phyloP scores from a whole-genome alignment of 2,113 vertebrate species.

The Trogon surrucura region DNA sequence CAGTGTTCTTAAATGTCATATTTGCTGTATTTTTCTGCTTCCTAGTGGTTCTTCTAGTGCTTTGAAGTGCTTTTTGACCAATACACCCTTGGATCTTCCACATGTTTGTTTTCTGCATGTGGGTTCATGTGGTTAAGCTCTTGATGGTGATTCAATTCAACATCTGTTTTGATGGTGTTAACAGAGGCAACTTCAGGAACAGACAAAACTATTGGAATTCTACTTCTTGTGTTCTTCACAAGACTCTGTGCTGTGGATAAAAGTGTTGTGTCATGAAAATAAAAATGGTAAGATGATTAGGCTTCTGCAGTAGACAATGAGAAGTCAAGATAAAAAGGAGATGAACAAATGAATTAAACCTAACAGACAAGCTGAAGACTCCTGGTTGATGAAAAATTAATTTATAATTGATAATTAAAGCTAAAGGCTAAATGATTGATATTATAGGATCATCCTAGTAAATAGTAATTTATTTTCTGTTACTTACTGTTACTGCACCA shows the following conservation, averaged over 20 bases:
- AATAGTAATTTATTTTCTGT: constrained; percentile 16
- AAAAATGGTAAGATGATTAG: not conserved
- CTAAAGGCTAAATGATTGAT: not conserved
- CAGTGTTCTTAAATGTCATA: not conserved
- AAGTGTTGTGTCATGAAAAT: not conserved
- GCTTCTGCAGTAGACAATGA: not conserved
- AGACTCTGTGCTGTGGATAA: not conserved
- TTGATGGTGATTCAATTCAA: not conserved
- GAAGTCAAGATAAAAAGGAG: not conserved
- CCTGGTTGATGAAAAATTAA: not conserved
- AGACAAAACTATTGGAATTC: not conserved
- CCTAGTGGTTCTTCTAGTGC: not conserved
- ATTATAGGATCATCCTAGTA: not conserved
- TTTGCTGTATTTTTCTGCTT: not conserved
- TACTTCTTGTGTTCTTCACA: fast-evolving
- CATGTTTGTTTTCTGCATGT: not conserved
- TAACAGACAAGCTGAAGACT: not conserved
- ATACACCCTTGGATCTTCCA: not conserved
- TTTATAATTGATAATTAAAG: constrained; percentile 25
- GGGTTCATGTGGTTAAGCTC: not conserved
- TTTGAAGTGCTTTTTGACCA: not conserved
- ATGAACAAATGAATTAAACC: not conserved
- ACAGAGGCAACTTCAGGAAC: not conserved
- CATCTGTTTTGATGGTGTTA: not conserved
- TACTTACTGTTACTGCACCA: not conserved